Base-by-base conservation (phyloP, 2,888 invertebrate genomes). In the Phengaris arion region DNA sequence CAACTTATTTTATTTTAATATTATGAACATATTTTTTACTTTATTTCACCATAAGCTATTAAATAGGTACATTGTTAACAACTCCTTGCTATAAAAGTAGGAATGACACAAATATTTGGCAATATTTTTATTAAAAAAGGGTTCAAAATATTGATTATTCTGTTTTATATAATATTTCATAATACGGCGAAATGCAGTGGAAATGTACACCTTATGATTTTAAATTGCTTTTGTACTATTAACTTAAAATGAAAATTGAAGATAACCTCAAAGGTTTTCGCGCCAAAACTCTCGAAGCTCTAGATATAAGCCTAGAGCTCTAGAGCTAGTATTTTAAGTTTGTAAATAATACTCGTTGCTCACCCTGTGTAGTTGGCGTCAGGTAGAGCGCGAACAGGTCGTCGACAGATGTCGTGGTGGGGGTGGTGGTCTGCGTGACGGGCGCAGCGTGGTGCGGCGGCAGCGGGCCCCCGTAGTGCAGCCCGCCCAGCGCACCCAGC, bases 301-400 rank as follows among this genome's bases (percentile, higher is more conserved):
- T 35, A 35, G 35, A 35, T 35, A 35, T 35, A 35, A 35, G 35
- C 22, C 22, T 22, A 22, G 22, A 22, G 22, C 35, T 35, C 35
- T 35, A 35, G 35, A 35, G 35, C 35, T 35, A 35, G 35, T 3
- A 4, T 35, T 35, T 52, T 5, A 35, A 7, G 35, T 35, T 45
- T 64, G 2, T 45, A 64, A 12, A 13, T 13, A 64, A 13, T 2
- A 64, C 35, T 12, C 6, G 64, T 35, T 9, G 74, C 93, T 94
- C 88, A 95, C 95, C 95, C 89, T 95, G 94, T 85, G 91, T 82
- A 79, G 95, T 94, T 85, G 95, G 95, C 82, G 96, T 95, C 86
- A 96, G 95, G 95, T 96, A 96, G 81, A 96, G 94, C 81, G 96
- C 96, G 86, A 96, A 96, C 85, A 96, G 91, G 87, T 96, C 96